phyloP scores from a whole-genome alignment of 2,797 vertebrate genomes.

The Australoheros facetus region DNA sequence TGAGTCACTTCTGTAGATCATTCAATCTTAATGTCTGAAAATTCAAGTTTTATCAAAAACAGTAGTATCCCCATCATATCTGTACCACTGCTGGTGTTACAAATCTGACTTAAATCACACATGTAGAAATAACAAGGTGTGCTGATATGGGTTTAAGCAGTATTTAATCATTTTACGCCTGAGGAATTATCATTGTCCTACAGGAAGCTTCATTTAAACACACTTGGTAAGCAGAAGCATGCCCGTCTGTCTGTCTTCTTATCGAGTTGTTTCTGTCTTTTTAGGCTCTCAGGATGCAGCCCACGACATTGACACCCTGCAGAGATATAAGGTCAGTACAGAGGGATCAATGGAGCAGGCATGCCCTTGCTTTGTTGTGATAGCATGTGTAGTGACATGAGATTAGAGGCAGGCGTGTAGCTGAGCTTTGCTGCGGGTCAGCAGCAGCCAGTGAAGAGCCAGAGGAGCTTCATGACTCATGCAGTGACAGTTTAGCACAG shows the following conservation, averaged over 20 bases:
- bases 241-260: slow-evolving; percentile 30
- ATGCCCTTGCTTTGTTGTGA: slow-evolving; percentile 42
- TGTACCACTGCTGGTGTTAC: too few species aligned
- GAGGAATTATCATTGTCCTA: background rate
- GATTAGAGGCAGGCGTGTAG: slow-evolving; percentile 40
- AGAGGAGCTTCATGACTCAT: slow-evolving; percentile 48
- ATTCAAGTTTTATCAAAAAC: background rate
- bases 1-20: background rate
- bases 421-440: slow-evolving; percentile 10
- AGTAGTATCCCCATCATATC: too few species aligned
- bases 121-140: background rate
- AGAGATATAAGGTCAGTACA: slow-evolving; percentile 84
- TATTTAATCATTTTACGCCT: background rate
- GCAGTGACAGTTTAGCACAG: slow-evolving; percentile 68
- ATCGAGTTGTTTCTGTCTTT: slow-evolving; percentile 40
- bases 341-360: slow-evolving; percentile 45
- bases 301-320: slow-evolving; percentile 88
- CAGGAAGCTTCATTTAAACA: background rate
- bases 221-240: background rate
- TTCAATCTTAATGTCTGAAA: background rate
- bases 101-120: background rate
- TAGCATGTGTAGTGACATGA: slow-evolving; percentile 52
- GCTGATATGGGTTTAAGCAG: background rate
- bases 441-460: slow-evolving; percentile 10
- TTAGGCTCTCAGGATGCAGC: slow-evolving; percentile 95